These are phyloP conservation scores for Chirona hameri DNA, from an alignment of 2,888 invertebrate species.

Conservation along the genomic window DNA sequence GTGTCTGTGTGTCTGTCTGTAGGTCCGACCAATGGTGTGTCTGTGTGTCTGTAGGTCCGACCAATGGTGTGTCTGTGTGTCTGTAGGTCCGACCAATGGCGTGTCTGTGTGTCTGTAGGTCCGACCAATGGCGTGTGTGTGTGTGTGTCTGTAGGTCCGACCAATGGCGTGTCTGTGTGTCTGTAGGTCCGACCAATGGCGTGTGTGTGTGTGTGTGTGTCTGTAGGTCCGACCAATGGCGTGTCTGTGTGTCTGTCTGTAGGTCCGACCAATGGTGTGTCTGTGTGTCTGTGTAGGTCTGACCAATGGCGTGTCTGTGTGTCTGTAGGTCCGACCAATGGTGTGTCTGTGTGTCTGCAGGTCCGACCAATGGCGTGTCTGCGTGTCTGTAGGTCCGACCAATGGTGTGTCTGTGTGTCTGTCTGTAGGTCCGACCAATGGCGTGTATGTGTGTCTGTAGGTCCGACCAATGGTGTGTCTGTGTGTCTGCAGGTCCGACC, in stretches of 20 bases:
- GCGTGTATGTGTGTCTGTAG: not conserved
- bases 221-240: not conserved
- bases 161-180: not conserved
- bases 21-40: constrained; percentile 25
- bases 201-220: too few relatives aligned
- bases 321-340: constrained; percentile 3
- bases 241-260: not conserved
- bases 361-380: not conserved
- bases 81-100: not conserved
- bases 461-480: constrained; percentile 13
- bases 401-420: not conserved
- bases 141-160: not conserved
- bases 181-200: not conserved
- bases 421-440: constrained; percentile 3
- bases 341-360: not conserved
- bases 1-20: not conserved
- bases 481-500: not conserved
- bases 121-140: not conserved
- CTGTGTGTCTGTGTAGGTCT: not conserved
- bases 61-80: not conserved
- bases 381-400: not conserved
- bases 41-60: not conserved
- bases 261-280: constrained; percentile 25
- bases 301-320: not conserved
- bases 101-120: not conserved